Percentiles rank a stretch among this genome's conserved stretches.
Evolutionary conservation across 2,113 vertebrate species (phyloP).

Genomic region (human (Homo sapiens)): DNA sequence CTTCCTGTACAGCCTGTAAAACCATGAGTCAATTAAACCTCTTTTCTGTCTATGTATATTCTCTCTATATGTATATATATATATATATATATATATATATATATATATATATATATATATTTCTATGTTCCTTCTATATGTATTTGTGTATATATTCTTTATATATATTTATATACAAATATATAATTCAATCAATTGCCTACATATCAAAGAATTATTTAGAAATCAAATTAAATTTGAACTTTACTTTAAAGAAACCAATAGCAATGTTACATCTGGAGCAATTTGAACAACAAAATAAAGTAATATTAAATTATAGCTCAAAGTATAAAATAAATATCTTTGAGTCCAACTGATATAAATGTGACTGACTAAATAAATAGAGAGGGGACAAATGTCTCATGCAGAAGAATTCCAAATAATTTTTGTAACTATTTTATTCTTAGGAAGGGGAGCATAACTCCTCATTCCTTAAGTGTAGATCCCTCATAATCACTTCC

Average conservation of each 20-base stretch:
- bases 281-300: not conserved
- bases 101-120: too few species aligned
- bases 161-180: too few species aligned
- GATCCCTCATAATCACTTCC: not conserved
- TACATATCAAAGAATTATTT: not conserved
- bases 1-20: too few species aligned
- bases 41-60: too few species aligned
- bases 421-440: not conserved
- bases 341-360: not conserved
- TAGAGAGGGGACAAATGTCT: not conserved
- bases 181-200: not conserved
- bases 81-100: too few species aligned
- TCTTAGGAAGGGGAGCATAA: fast-evolving
- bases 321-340: not conserved
- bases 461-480: not conserved
- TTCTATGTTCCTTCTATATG: too few species aligned
- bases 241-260: not conserved
- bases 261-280: not conserved
- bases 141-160: too few species aligned
- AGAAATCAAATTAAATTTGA: constrained; percentile 10
- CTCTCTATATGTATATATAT: too few species aligned
- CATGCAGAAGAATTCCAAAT: not conserved
- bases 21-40: too few species aligned
- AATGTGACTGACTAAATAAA: not conserved
- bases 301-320: not conserved